Percentiles rank a stretch among this genome's conserved stretches.
phyloP scores from a whole-genome alignment of 2,797 vertebrate genomes.

The Hydrocynus forskahlii region DNA sequence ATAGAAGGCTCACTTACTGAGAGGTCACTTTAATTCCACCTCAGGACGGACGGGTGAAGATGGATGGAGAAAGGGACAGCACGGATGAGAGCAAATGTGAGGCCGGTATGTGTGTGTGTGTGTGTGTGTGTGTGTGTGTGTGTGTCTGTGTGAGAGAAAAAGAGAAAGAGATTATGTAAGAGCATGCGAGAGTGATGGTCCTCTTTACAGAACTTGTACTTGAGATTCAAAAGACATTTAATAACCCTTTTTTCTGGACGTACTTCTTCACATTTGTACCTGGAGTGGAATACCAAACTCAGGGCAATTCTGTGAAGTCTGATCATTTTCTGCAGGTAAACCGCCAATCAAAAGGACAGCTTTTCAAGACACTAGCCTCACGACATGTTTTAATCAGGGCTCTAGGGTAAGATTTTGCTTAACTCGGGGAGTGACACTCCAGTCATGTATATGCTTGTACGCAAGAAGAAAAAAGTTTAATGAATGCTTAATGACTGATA shows the following conservation, averaged over 20 bases:
- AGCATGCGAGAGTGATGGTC: background rate
- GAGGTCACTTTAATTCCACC: conserved; percentile 52
- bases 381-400: background rate
- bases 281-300: background rate
- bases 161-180: background rate
- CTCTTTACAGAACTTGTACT: background rate
- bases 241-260: background rate
- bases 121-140: background rate
- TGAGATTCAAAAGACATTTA: conserved; percentile 11
- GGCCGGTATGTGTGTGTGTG: background rate
- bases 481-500: no score
- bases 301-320: background rate
- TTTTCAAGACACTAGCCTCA: background rate
- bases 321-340: background rate
- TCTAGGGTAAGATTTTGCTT: no score
- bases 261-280: conserved; percentile 2
- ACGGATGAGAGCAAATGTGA: conserved; percentile 31
- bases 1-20: conserved; percentile 19
- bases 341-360: background rate
- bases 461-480: no score
- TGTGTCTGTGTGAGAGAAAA: no score
- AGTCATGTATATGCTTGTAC: no score
- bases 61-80: conserved; percentile 42
- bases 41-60: conserved; percentile 33
- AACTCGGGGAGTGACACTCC: no score